Percentiles rank a stretch among this genome's conserved stretches.
Conservation (phyloP, 2,888 invertebrate species). For the Argyresthia albistria region DNA sequence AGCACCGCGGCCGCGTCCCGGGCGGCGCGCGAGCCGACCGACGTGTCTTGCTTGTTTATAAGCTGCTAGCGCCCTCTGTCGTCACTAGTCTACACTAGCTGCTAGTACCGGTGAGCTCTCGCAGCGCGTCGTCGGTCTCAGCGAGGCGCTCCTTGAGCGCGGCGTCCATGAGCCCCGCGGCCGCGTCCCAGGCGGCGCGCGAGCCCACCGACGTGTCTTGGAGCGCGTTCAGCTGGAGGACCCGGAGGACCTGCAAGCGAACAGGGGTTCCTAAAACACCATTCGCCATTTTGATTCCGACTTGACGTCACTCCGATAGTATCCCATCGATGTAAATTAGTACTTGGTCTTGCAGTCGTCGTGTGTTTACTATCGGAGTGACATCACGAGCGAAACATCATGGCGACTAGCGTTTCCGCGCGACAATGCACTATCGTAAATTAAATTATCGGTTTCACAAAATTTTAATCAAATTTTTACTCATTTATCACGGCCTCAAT, state of each 20-base stretch:
- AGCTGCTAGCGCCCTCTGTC: not conserved
- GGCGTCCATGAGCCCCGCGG: constrained; percentile 90
- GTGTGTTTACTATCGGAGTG: too few species aligned
- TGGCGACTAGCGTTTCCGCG: too few species aligned
- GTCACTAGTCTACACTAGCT: not conserved
- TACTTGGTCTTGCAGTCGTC: too few species aligned
- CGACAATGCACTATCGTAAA: too few species aligned
- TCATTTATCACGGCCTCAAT: too few species aligned
- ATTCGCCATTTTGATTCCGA: too few species aligned
- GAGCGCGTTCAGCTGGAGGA: constrained; percentile 94
- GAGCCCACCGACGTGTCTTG: constrained; percentile 73
- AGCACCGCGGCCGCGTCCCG: constrained; percentile 96
- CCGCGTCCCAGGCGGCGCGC: constrained; percentile 85
- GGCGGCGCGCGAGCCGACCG: constrained; percentile 45
- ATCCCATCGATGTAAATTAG: too few species aligned
- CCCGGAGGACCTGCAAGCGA: constrained; percentile 80
- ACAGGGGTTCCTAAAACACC: too few species aligned
- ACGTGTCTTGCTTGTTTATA: constrained; percentile 75
- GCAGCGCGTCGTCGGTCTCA: constrained; percentile 77
- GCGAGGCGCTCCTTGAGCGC: constrained; percentile 84
- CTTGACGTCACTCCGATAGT: too few species aligned
- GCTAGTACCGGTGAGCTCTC: constrained; percentile 69
- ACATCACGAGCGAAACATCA: too few species aligned
- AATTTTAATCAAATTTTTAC: too few species aligned
- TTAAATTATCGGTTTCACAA: too few species aligned